Percentiles rank a stretch among this genome's conserved stretches.
Conservation (phyloP, 1,140 invertebrate genomes). For the Bombus pyrosoma region DNA sequence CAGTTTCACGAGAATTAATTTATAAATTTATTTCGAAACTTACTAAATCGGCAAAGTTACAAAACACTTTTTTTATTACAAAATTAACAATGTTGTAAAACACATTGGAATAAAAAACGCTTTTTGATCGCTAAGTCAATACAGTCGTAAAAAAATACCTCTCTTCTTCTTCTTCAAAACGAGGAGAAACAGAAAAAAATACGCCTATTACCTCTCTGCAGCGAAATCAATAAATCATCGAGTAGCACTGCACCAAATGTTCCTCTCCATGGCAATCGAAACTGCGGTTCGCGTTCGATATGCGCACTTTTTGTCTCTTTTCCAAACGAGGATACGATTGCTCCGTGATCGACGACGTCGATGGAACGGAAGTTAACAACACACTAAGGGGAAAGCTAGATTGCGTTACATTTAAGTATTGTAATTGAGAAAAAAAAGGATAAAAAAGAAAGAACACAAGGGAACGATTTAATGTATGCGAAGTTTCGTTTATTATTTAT, state of each 20-base stretch:
- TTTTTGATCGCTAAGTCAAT: too few relatives aligned
- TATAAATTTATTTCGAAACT: too few relatives aligned
- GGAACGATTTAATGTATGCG: constrained; percentile 32
- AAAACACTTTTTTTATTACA: background rate
- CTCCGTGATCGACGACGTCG: constrained; percentile 27
- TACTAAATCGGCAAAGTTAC: background rate
- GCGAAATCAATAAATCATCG: background rate
- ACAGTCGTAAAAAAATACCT: too few relatives aligned
- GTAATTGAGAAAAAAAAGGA: constrained; percentile 3
- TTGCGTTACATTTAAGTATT: constrained; percentile 3
- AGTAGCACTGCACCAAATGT: background rate
- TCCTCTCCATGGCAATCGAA: background rate
- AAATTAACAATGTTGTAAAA: background rate
- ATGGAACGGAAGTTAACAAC: background rate
- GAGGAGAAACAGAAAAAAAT: too few relatives aligned
- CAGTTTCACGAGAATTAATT: too few relatives aligned
- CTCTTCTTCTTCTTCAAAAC: too few relatives aligned
- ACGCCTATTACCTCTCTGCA: background rate
- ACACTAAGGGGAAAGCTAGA: background rate
- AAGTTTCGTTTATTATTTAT: constrained; percentile 70
- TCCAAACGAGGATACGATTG: constrained; percentile 1
- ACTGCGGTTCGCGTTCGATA: background rate
- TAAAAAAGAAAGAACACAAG: background rate
- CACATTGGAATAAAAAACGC: background rate
- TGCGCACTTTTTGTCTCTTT: background rate